Base-by-base conservation (phyloP, 1,140 invertebrate genomes). In the Eurosta solidaginis region DNA sequence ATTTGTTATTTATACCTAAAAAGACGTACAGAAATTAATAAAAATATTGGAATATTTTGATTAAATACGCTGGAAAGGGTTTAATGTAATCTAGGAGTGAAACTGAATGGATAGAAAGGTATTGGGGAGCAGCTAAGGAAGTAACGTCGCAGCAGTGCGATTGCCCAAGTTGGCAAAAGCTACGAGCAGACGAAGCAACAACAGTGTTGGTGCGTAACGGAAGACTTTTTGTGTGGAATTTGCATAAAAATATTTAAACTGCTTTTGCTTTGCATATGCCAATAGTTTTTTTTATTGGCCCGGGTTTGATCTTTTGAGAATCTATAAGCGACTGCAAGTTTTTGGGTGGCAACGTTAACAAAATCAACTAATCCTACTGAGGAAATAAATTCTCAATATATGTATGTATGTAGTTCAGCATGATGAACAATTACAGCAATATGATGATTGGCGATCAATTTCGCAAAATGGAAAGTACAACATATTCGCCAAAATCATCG, bases 401-500 rank as follows among this genome's bases (percentile, higher is more conserved):
- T 20, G n/a, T n/a, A n/a, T n/a, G n/a, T n/a, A 36, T 40, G 20
- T 17, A 40, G 40, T 17, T 74, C 77, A 83, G 83, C 77, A 88
- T 84, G 84, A 87, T 86, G 83, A 87, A 81, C 80, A 87, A 87
- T 78, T 86, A 86, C 80, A 84, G 89, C 89, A 91, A 88, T 89
- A 95, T 95, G 91, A 95, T 95, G 93, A 96, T 96, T 94, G 93
- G 93, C 90, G 94, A 96, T 92, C 93, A 94, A 90, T 94, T 94
- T 91, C 92, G 95, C 88, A 95, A 96, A 91, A 93, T 94, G 86
- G 95, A 96, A 88, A 93, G 95, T 74, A 79, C 77, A 89, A 78
- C 77, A 89, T 96, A 96, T 91, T 98, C 96, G 82, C 96, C 96
- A 77, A 97, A 97, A 90, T 97, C 96, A 80, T 98, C 96, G 82